phyloP scores from a whole-genome alignment of 35 echinoderm and acorn worm species.

The Lytechinus pictus region DNA sequence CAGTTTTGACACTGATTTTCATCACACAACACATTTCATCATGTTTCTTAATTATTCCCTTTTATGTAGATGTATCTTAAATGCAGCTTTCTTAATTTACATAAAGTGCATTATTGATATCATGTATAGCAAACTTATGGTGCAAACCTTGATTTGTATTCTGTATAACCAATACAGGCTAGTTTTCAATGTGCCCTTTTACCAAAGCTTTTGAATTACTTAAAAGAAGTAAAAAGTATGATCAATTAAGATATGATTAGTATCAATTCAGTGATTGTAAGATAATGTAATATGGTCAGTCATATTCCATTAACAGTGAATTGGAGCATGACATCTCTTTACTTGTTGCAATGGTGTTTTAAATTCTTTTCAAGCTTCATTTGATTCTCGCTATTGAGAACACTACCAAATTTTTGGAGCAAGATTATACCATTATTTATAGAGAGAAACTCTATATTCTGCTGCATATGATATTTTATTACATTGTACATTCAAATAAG shows the following conservation, averaged over 20 bases:
- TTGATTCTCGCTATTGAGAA: neutral
- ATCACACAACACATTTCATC: neutral
- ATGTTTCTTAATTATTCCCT: neutral
- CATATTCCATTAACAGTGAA: neutral
- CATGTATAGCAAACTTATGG: neutral
- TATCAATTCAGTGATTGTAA: neutral
- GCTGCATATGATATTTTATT: neutral
- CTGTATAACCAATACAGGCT: neutral
- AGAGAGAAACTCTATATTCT: neutral
- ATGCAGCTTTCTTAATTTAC: neutral
- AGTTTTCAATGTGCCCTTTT: neutral
- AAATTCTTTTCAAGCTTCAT: neutral
- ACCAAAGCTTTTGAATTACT: neutral
- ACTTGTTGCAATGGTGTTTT: neutral
- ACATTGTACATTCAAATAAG: neutral
- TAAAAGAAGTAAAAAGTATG: neutral
- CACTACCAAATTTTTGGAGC: neutral
- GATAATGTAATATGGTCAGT: neutral
- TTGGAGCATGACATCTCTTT: neutral
- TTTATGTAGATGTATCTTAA: neutral
- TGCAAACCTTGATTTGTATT: constrained; percentile 19
- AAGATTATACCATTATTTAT: neutral
- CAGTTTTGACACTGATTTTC: neutral
- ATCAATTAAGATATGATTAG: neutral
- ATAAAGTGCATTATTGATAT: neutral